Evolutionary conservation across 2,888 invertebrate genomes (phyloP), one percentile per base, ranked within the genome.

Genomic region (Amiota minor): DNA sequence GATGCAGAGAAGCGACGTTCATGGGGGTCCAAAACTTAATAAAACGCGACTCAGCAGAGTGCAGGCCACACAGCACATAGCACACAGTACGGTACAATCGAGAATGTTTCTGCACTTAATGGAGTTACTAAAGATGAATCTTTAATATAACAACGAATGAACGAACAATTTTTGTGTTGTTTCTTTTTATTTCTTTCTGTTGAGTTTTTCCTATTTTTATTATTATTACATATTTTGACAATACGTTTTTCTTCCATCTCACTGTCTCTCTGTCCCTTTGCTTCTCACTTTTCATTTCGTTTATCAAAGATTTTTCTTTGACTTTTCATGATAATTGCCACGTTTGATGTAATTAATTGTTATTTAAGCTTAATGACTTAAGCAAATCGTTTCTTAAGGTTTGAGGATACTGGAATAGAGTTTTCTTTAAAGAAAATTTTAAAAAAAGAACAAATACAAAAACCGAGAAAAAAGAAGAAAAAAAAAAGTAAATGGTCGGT

Each of bases 121-220:
- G 59, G 59, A 59, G 59, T 59, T 59, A 59, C 59, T 59, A 59
- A 59, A 59, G 59, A 59, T 59, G 59, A 59, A 59, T 59, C 59
- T 59, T 59, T 59, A 59, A 59, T 59, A 11, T 59, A 20, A 16
- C 59, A 59, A 59, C 59, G 59, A 18, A 59, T 20, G 20, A 18
- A 35, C 35, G 35, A 35, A 35, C 35, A 35, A 35, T 35, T 59
- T 20, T 59, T 59, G 18, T 59, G n/a, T 14, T 10, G n/a, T 53
- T 53, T 14, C n/a, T 10, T n/a, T 14, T 53, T 53, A 9, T 16
- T 14, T 53, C 8, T n/a, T 53, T 14, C n/a, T 53, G 9, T 59
- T 59, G 20, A 9, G 8, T 20, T 59, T 59, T 59, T 59, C 9
- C 18, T 2, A 20, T 59, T 59, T 59, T 59, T 59, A 20, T 20